Conservation (phyloP, 1,140 invertebrate species). For the Drosophila ambigua region DNA sequence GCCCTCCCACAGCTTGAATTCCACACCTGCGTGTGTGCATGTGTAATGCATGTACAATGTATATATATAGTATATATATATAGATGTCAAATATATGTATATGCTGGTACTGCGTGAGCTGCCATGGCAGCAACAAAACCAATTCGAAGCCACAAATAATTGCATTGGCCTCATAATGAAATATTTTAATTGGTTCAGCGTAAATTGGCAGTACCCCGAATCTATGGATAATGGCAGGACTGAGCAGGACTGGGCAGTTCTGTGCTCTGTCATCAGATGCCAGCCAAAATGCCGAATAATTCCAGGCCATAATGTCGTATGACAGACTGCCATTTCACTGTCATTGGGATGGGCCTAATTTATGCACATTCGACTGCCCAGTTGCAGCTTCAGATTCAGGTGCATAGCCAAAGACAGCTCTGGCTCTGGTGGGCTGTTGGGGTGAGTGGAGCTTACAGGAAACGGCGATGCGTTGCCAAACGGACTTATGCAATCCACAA, state of each 20-base stretch:
- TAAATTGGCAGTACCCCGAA: no score
- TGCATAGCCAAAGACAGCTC: no score
- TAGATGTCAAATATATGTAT: no score
- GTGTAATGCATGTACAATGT: no score
- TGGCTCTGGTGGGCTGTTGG: no score
- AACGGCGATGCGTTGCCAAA: slow-evolving; percentile 38
- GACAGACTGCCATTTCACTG: slow-evolving; percentile 6
- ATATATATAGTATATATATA: no score
- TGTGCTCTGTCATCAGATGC: slow-evolving; percentile 1
- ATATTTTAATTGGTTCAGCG: slow-evolving; percentile 36
- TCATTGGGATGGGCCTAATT: slow-evolving; percentile 33
- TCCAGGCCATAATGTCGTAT: slow-evolving; percentile 15
- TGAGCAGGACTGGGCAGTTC: no score
- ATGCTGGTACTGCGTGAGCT: no score
- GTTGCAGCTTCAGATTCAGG: no score
- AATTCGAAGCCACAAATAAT: slow-evolving; percentile 43
- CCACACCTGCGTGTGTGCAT: no score
- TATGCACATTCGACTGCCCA: slow-evolving; percentile 10
- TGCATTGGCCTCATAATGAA: slow-evolving; percentile 36
- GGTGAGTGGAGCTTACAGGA: slow-evolving; percentile 8
- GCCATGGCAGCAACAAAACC: slow-evolving; percentile 20
- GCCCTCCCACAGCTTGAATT: no score
- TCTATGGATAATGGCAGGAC: slow-evolving; percentile 15
- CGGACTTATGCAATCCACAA: slow-evolving; percentile 32
- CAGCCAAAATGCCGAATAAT: slow-evolving; percentile 8